These are phyloP conservation scores for Napeogenes inachia DNA, from an alignment of 2,888 invertebrate species.

Conservation along the genomic window DNA sequence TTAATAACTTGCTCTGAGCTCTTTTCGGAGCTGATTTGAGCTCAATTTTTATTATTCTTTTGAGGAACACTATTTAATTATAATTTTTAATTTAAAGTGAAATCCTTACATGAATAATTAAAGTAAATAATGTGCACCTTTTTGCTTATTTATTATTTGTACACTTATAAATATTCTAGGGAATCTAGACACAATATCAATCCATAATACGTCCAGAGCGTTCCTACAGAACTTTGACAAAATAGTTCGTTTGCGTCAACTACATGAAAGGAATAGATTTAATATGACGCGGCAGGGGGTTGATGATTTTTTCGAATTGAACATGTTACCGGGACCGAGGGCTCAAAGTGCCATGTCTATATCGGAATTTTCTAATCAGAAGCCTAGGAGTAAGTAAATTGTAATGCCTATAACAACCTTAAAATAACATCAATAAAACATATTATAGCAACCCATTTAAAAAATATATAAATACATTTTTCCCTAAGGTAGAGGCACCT, in stretches of 20 bases:
- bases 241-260: conserved; percentile 68
- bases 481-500: too few relatives aligned
- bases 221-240: conserved; percentile 81
- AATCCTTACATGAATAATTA: too few relatives aligned
- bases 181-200: conserved; percentile 76
- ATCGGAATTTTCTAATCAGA: conserved; percentile 46
- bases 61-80: too few relatives aligned
- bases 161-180: conserved; percentile 53
- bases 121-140: too few relatives aligned
- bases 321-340: conserved; percentile 59
- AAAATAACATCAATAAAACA: too few relatives aligned
- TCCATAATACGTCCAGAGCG: conserved; percentile 76
- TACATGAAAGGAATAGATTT: conserved; percentile 58
- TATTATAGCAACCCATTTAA: too few relatives aligned
- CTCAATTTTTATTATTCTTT: too few relatives aligned
- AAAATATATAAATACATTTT: too few relatives aligned
- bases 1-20: too few relatives aligned
- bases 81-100: too few relatives aligned
- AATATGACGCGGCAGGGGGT: conserved; percentile 44
- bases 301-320: conserved; percentile 64
- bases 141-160: neutral
- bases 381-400: conserved; percentile 47
- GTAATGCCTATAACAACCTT: too few relatives aligned
- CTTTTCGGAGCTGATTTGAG: too few relatives aligned
- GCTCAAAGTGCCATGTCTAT: conserved; percentile 54